Percentiles rank a stretch among this genome's conserved stretches.
Conservation (phyloP, 2,113 vertebrate species). For the Halcyon senegalensis region DNA sequence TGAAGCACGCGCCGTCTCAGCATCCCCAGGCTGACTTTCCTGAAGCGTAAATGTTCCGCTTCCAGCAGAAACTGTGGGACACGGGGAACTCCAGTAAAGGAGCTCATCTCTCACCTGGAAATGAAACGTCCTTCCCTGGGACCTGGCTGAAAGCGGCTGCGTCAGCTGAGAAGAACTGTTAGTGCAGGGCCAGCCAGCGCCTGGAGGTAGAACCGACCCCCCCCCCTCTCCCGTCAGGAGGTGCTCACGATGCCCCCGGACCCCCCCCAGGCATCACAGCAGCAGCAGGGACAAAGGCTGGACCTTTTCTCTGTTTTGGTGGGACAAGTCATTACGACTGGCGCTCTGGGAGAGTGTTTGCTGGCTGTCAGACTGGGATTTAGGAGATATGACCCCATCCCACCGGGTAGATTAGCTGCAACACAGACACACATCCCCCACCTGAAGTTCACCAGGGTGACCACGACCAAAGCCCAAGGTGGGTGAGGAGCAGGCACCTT, state of each 20-base stretch:
- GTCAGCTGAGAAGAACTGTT: not conserved
- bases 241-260: no score
- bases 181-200: accelerated
- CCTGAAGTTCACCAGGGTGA: not conserved
- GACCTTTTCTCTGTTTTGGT: not conserved
- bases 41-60: not conserved
- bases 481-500: not conserved
- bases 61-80: not conserved
- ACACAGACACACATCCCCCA: not conserved
- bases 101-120: not conserved
- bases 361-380: not conserved
- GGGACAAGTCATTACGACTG: not conserved
- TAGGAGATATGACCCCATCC: no score
- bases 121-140: not conserved
- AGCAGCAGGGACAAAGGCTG: not conserved
- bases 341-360: not conserved
- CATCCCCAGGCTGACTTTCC: not conserved
- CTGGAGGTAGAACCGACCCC: not conserved
- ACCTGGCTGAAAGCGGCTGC: accelerated
- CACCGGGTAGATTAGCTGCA: not conserved
- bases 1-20: not conserved
- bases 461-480: not conserved
- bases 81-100: not conserved
- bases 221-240: not conserved
- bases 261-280: not conserved